Evolutionary conservation across 2,888 invertebrate species (phyloP), one percentile per base, ranked within the genome.

Genomic region (Lepas anatifera): DNA sequence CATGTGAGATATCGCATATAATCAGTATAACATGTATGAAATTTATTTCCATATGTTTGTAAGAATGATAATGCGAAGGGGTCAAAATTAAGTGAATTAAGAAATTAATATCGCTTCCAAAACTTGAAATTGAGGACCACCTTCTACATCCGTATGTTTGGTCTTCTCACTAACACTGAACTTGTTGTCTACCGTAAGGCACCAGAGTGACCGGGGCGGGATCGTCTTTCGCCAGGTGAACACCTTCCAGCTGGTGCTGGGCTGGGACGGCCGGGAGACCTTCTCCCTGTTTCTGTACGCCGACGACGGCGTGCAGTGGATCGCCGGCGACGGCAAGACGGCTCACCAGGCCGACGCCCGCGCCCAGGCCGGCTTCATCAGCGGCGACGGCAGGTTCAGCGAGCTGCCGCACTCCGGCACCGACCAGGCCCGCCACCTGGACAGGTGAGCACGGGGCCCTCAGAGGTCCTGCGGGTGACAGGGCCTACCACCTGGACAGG

Each of bases 311-410:
- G 87, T 99, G 69, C 90, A 94, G 78, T 99, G 98, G 98, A 86
- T 93, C 69, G 89, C 91, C 78, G 89, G 89, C 68, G 87, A 89
- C 71, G 82, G 82, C 3, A 88, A 89, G 75, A 85, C 86, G n/a
- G 84, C 86, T n/a, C 87, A 87, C 37, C 78, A 90, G 67, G 90
- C 91, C 0, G 95, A 96, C 77, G 92, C 94, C 0, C 88, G 92
- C 75, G 95, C 94, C 1, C 97, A 98, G 81, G 94, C 90, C 69
- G 97, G 96, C 3, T 89, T 98, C 76, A 87, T 93, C 73, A 85
- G 92, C 1, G 89, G 89, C 73, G 92, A 93, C 78, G 91, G 91
- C 52, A 85, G 89, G 71, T 82, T 87, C 70, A 87, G 86, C 76
- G 85, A 86, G 3, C 82, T 97, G 29, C 87, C 89, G 72, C 92